Evolutionary conservation across 2,888 invertebrate species (phyloP).

Genomic region (Sphinx pinastri): DNA sequence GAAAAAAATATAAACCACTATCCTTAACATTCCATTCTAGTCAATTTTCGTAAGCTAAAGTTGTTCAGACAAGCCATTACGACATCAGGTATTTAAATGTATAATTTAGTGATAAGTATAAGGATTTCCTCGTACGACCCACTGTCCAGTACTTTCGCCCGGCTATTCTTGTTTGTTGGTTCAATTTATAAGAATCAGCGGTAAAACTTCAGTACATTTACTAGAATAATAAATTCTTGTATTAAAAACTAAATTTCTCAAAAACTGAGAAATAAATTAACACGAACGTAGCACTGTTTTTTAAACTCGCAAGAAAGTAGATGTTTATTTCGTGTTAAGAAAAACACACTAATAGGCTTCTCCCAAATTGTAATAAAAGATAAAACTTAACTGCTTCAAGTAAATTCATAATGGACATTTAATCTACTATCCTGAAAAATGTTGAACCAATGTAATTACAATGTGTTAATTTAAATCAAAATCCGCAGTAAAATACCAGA

Average conservation of each 20-base stretch:
- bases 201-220: neutral
- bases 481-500: neutral
- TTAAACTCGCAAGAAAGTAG: too few species aligned
- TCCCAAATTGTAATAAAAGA: neutral
- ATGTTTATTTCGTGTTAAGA: too few species aligned
- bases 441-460: neutral
- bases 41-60: neutral
- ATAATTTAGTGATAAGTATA: constrained; percentile 20
- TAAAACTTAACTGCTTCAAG: neutral
- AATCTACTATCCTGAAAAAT: neutral
- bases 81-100: constrained; percentile 2
- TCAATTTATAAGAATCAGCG: constrained; percentile 1
- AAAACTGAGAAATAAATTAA: too few species aligned
- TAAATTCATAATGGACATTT: neutral
- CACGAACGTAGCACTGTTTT: too few species aligned
- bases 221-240: too few species aligned
- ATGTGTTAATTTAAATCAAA: neutral
- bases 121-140: constrained; percentile 26
- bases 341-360: neutral
- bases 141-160: constrained; percentile 29
- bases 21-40: neutral
- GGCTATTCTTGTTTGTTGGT: constrained; percentile 3
- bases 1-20: neutral
- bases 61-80: constrained; percentile 10
- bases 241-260: too few species aligned